Evolutionary conservation across 2,797 vertebrate genomes (phyloP), one percentile per base, ranked within the genome.

Genomic region (Xenopus petersii): DNA sequence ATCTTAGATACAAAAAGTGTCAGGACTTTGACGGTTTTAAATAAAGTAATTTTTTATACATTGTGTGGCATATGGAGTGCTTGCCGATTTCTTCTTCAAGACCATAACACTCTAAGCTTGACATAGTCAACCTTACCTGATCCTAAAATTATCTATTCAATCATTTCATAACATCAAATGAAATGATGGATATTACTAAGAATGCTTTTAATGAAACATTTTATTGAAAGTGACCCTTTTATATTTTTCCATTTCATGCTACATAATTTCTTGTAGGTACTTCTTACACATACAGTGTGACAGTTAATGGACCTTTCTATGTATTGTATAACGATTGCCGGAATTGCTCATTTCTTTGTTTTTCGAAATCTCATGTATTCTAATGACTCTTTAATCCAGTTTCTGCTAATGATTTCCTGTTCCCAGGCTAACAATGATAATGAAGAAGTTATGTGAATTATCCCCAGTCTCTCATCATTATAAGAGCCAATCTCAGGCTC

Each of bases 371-470:
- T 64, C 24, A 11, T 64, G 13, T 59, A 64, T 30, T 21, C 64
- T 73, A 73, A 78, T 73, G 70, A 46, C 64, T 42, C n/a, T 73
- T 58, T 78, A 73, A 78, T 59, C 73, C 16, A 60, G 51, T 78
- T 78, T 73, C 16, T 64, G 36, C 70, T 78, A 78, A 78, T 78
- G 75, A 73, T 73, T 73, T 78, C 65, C 75, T 59, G 68, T 68
- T 77, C 55, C 65, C 51, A 64, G 60, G 60, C 58, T 73, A 48
- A 73, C 70, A 69, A 78, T 67, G 56, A 67, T 69, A 78, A 78
- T 78, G 64, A 67, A 67, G 11, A 67, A 56, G 56, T 56, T 68
- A 69, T 68, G 15, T 64, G 48, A 77, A 71, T 54, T 33, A 30
- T 63, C 5, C 36, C 36, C 36, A 42, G 49, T 51, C 49, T 51